These are phyloP conservation scores for Microcebus murinus DNA, from an alignment of 2,113 vertebrate genomes.

Conservation along the genomic window DNA sequence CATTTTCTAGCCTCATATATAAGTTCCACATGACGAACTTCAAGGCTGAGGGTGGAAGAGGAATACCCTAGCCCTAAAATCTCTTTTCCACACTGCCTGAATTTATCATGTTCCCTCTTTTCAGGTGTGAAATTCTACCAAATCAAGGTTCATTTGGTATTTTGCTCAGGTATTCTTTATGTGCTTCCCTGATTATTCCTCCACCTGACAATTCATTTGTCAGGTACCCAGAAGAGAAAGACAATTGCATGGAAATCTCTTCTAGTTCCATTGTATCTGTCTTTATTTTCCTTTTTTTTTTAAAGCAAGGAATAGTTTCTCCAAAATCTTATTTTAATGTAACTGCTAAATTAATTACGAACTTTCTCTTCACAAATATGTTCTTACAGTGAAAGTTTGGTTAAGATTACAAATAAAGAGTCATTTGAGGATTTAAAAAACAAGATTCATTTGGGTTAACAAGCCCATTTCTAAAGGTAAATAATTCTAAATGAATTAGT, in stretches of 20 bases:
- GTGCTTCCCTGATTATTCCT: not conserved
- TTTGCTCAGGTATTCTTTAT: not conserved
- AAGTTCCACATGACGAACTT: not conserved
- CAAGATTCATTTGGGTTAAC: slow-evolving; percentile 68
- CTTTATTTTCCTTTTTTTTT: not conserved
- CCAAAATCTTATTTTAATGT: not conserved
- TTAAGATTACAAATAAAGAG: slow-evolving; percentile 4
- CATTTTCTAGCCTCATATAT: not conserved
- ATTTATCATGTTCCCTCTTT: not conserved
- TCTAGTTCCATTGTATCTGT: not conserved
- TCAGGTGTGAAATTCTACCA: slow-evolving; percentile 72
- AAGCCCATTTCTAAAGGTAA: slow-evolving; percentile 75
- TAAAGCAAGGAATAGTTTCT: not conserved
- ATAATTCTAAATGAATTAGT: slow-evolving; percentile 72
- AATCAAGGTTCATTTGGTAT: slow-evolving; percentile 59
- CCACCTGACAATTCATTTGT: too few species aligned
- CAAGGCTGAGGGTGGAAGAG: not conserved
- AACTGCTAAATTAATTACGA: slow-evolving; percentile 1
- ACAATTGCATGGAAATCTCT: not conserved
- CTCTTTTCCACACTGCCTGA: not conserved
- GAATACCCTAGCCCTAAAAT: not conserved
- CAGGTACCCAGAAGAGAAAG: not conserved
- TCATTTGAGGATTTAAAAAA: not conserved
- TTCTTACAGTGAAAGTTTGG: not conserved
- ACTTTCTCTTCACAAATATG: not conserved